Conservation (phyloP, 2,888 invertebrate species). For the Pachliopta kotzebuea region DNA sequence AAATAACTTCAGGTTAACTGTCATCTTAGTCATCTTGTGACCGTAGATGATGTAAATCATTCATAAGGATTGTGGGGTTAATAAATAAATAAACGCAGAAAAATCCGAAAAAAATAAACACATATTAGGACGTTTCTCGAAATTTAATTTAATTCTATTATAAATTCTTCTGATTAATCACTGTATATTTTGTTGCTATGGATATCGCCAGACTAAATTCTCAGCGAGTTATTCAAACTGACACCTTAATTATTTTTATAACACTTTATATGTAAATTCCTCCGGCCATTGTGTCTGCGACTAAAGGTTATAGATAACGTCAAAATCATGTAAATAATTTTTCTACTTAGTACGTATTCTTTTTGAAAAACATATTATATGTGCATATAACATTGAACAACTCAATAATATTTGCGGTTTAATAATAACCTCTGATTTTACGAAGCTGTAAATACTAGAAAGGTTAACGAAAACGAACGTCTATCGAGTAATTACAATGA, state of each 20-base stretch:
- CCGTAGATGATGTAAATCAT: too few species aligned
- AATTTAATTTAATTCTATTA: too few species aligned
- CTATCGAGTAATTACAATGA: neutral
- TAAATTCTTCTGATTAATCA: too few species aligned
- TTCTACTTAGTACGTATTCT: neutral
- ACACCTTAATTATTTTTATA: neutral
- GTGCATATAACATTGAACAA: too few species aligned
- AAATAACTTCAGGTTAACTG: too few species aligned
- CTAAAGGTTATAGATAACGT: neutral
- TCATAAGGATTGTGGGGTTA: too few species aligned
- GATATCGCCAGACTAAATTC: neutral
- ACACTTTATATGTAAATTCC: neutral
- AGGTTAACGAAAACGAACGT: neutral
- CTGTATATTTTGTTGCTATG: too few species aligned
- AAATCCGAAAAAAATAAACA: too few species aligned
- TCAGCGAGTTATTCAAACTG: neutral
- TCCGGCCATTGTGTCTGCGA: neutral
- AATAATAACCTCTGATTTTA: neutral
- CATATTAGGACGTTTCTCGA: too few species aligned
- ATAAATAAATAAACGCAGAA: too few species aligned
- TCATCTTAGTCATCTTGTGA: too few species aligned
- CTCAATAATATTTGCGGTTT: too few species aligned
- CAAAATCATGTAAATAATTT: neutral
- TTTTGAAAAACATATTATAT: neutral
- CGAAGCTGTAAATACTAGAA: neutral